Base-by-base conservation (phyloP, 2,888 invertebrate genomes). In the Pheosia gnoma region DNA sequence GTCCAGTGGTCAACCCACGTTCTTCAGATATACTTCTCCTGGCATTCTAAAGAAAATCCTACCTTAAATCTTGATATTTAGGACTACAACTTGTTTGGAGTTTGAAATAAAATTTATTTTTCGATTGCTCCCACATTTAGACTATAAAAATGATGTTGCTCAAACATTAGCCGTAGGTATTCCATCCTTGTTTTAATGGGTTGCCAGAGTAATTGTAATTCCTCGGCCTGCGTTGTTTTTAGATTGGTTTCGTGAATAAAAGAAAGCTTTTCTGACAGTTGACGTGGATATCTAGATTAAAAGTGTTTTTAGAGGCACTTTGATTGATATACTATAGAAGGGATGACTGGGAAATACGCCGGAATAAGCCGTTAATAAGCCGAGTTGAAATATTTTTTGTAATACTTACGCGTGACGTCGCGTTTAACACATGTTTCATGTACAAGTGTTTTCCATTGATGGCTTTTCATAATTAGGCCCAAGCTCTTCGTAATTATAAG, bases 1-100 rank as follows among this genome's bases (percentile, higher is more conserved):
- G 80, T 77, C 80, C 80, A 70, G 59, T 75, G 82, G 80, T 74
- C 78, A 80, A 68, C 77, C 78, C 71, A 76, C 74, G 73, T 78
- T 78, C 72, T 81, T 78, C 49, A 74, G 73, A 62, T 66, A 71
- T 63, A 59, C 43, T 51, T 53, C 7, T 56, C 38, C 37, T 56
- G 13, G 43, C 63, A 38, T 43, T 58, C 7, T 62, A 59, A 56
- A 54, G 60, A 58, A 76, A 71, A 72, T 54, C 63, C 38, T 43
- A 77, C 77, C 65, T 60, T 74, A 68, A 56, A 38, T 4, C 37
- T 25, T 5, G 49, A 10, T 51, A 0, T 0, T 56, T 58, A 76
- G 60, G 73, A 65, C 57, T 65, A 49, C 70, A 60, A 74, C 43
- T 74, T 57, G n/a, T 25, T 54, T 66, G 62, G 51, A 49, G 39